A percentile compares a stretch with the other conserved stretches of the same genome.
These are phyloP conservation scores for Bostrychus sinensis DNA, from an alignment of 2,113 vertebrate genomes.

Conservation along the genomic window DNA sequence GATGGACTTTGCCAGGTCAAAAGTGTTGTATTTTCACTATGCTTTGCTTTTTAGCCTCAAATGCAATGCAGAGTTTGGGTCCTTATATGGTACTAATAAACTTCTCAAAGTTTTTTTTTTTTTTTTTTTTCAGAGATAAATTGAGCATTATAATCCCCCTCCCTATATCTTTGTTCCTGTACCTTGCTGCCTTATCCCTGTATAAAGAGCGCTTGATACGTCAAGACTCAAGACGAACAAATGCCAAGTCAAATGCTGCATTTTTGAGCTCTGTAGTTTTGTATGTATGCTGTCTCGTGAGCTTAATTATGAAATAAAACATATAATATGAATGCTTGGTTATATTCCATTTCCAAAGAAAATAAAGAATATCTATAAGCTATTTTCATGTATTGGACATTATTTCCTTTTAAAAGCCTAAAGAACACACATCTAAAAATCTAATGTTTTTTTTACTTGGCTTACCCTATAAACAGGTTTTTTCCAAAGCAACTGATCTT, in stretches of 20 bases:
- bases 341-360: slow-evolving; percentile 77
- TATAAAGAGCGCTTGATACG: slow-evolving; percentile 38
- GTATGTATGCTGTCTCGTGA: slow-evolving; percentile 60
- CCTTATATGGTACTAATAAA: slow-evolving; percentile 66
- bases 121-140: slow-evolving; percentile 48
- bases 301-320: slow-evolving; percentile 56
- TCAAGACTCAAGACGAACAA: slow-evolving; percentile 52
- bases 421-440: background rate
- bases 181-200: slow-evolving; percentile 72
- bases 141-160: slow-evolving; percentile 30
- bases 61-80: slow-evolving; percentile 43
- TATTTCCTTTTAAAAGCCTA: background rate
- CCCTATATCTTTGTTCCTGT: slow-evolving; percentile 44
- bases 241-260: slow-evolving; percentile 70
- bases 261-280: slow-evolving; percentile 71
- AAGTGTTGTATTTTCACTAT: slow-evolving; percentile 31
- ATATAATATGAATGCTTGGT: slow-evolving; percentile 76
- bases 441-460: no score
- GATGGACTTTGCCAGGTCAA: slow-evolving; percentile 38
- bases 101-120: slow-evolving; percentile 47
- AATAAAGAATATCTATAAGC: slow-evolving; percentile 77
- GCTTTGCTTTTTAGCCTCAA: slow-evolving; percentile 40
- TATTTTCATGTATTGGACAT: background rate
- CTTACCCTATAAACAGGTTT: no score
- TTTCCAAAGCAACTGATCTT: no score